A percentile compares a stretch with the other conserved stretches of the same genome.
Conservation (phyloP, 2,888 invertebrate genomes). For the Agriopis leucophaearia region DNA sequence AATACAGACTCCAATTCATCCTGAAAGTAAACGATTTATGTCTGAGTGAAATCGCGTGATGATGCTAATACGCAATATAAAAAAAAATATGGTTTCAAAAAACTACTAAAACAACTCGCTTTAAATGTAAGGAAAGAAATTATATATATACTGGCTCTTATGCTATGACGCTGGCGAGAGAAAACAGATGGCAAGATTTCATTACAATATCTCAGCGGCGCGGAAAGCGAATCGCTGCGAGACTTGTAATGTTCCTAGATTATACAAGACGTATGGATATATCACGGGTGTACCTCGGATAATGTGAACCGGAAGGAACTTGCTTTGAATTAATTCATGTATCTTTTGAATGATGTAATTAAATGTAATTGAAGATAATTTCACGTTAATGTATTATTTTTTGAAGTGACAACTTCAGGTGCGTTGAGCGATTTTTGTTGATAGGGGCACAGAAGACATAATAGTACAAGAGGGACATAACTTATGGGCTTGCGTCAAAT, state of each 20-base stretch:
- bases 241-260: constrained; percentile 73
- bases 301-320: constrained; percentile 51
- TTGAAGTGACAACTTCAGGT: too few relatives aligned
- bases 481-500: too few relatives aligned
- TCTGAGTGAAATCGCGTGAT: too few relatives aligned
- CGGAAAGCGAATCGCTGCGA: constrained; percentile 75
- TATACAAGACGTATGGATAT: constrained; percentile 72
- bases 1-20: too few relatives aligned
- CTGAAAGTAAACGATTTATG: too few relatives aligned
- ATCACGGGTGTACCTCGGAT: constrained; percentile 58
- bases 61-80: too few relatives aligned
- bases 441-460: too few relatives aligned
- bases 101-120: too few relatives aligned
- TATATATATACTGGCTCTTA: constrained; percentile 14
- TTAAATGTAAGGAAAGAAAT: constrained; percentile 2
- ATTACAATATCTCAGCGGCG: constrained; percentile 80
- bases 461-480: too few relatives aligned
- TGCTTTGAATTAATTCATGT: constrained; percentile 21
- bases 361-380: background rate
- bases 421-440: too few relatives aligned
- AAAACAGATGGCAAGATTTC: constrained; percentile 83
- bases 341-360: constrained; percentile 10
- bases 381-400: background rate
- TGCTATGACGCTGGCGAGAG: constrained; percentile 69
- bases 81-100: too few relatives aligned